Evolutionary conservation across 1,140 invertebrate genomes (phyloP).

Genomic region (Macrobrachium nipponense): DNA sequence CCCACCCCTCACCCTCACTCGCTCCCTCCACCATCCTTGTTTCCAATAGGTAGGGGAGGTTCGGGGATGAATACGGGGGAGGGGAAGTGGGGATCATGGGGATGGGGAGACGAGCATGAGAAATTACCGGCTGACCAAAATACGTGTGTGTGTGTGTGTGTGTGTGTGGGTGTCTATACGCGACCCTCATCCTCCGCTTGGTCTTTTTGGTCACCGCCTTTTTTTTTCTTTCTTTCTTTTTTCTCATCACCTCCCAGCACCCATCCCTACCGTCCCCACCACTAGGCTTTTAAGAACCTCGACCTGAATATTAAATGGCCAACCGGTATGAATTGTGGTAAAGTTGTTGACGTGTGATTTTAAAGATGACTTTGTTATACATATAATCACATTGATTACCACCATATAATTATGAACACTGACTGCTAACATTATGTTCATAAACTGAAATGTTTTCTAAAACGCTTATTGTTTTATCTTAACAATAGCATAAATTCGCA

Average conservation of each 20-base stretch:
- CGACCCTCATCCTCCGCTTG: constrained; percentile 1
- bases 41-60: background rate
- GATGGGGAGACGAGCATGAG: background rate
- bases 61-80: background rate
- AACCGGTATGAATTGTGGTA: too few relatives aligned
- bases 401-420: too few relatives aligned
- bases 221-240: background rate
- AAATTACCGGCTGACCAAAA: background rate
- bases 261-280: background rate
- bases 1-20: background rate
- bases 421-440: too few relatives aligned
- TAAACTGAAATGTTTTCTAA: too few relatives aligned
- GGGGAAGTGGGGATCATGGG: background rate
- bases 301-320: background rate
- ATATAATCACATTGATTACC: too few relatives aligned
- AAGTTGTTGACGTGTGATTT: too few relatives aligned
- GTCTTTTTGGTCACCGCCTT: background rate
- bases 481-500: too few relatives aligned
- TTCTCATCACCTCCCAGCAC: too few relatives aligned
- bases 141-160: constrained; percentile 9
- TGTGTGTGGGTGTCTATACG: background rate
- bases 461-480: too few relatives aligned
- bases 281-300: background rate
- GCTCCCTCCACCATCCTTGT: background rate
- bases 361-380: too few relatives aligned